These are phyloP conservation scores for Gymnodraco acuticeps DNA, from an alignment of 2,797 vertebrate genomes.

Conservation along the genomic window DNA sequence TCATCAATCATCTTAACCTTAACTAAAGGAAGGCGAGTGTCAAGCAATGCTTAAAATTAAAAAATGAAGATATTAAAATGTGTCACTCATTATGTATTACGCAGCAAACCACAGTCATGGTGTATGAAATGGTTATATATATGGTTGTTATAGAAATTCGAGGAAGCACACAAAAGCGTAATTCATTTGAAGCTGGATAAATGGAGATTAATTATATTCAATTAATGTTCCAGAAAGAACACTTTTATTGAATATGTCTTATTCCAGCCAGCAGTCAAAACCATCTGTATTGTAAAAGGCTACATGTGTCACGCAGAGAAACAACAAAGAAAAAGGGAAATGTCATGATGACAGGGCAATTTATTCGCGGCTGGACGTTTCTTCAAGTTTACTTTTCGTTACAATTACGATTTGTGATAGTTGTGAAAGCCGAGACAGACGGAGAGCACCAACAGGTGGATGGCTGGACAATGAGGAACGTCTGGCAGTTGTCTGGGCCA, in stretches of 20 bases:
- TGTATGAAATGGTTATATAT: slow-evolving; percentile 2
- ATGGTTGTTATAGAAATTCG: slow-evolving; percentile 37
- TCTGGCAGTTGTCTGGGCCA: slow-evolving; percentile 25
- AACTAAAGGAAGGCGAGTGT: slow-evolving; percentile 49
- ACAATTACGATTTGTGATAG: too few species aligned
- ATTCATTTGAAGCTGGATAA: slow-evolving; percentile 35
- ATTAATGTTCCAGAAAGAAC: slow-evolving; percentile 11
- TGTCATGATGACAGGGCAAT: not conserved
- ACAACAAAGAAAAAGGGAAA: slow-evolving; percentile 13
- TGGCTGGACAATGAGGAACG: slow-evolving; percentile 2
- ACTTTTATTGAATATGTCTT: slow-evolving; percentile 27
- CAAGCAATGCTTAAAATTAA: slow-evolving; percentile 59
- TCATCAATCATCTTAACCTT: slow-evolving; percentile 77
- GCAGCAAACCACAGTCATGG: slow-evolving; percentile 13
- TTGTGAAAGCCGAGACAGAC: slow-evolving; percentile 14
- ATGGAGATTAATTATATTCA: slow-evolving; percentile 48
- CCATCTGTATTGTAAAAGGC: too few species aligned
- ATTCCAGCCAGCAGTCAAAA: not conserved
- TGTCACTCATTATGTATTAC: slow-evolving; percentile 57
- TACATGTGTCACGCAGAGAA: not conserved
- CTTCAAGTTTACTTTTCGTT: not conserved
- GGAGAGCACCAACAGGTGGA: slow-evolving; percentile 2
- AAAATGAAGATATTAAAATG: slow-evolving; percentile 67
- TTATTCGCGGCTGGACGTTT: slow-evolving; percentile 8
- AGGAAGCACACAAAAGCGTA: slow-evolving; percentile 36